Evolutionary conservation across 2,797 vertebrate genomes (phyloP).

Genomic region (Hafferia zeledoni): DNA sequence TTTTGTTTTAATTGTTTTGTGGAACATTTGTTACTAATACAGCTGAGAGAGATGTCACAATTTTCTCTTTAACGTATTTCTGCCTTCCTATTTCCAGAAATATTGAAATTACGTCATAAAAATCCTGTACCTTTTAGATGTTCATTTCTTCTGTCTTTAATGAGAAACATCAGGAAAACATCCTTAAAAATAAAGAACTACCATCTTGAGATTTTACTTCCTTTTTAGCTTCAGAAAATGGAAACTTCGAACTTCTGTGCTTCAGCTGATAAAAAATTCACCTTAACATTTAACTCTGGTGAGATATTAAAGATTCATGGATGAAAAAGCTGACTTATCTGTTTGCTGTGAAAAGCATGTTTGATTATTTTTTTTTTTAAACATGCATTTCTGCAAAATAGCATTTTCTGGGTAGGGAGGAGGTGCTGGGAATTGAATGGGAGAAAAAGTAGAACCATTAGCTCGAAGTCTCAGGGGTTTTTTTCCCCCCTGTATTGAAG

Average conservation of each 20-base stretch:
- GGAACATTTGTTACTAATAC: not conserved
- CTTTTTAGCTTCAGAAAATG: not conserved
- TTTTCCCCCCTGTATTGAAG: not conserved
- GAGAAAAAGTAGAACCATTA: not conserved
- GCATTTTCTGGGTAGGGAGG: not conserved
- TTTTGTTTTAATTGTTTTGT: not conserved
- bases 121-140: not conserved
- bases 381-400: not conserved
- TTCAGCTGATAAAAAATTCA: slow-evolving; percentile 13
- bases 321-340: not conserved
- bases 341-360: not conserved
- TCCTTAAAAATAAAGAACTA: not conserved
- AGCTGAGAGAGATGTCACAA: not conserved
- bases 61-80: not conserved
- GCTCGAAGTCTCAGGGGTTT: not conserved
- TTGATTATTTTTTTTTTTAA: slow-evolving; percentile 7
- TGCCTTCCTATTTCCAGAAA: not conserved
- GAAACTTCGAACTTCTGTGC: not conserved
- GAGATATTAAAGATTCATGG: slow-evolving; percentile 41
- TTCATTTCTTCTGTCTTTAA: not conserved
- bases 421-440: not conserved
- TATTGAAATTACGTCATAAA: not conserved
- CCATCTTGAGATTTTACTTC: not conserved
- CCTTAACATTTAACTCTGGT: slow-evolving; percentile 12
- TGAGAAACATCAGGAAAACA: not conserved